Percentiles rank a stretch among this genome's conserved stretches.
phyloP scores from a whole-genome alignment of 1,140 invertebrate species.

The Lordiphosa mommai region DNA sequence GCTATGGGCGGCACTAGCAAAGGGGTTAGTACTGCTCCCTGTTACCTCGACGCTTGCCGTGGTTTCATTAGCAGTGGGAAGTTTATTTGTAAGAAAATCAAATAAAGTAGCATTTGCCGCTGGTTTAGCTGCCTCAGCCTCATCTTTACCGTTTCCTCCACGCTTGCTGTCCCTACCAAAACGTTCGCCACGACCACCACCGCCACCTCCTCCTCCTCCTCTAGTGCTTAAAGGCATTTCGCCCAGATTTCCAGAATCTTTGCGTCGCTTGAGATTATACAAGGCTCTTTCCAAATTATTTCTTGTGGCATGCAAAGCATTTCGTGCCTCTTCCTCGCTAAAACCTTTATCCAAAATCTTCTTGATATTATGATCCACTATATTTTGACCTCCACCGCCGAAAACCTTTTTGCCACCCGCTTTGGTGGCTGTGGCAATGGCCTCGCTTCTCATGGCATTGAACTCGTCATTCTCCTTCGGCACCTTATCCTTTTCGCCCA shows the following conservation, averaged over 20 bases:
- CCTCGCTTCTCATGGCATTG: constrained; percentile 90
- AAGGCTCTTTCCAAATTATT: constrained; percentile 88
- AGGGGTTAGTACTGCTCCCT: constrained; percentile 78
- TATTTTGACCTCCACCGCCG: constrained; percentile 85
- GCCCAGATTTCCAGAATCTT: constrained; percentile 73
- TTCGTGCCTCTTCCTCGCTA: constrained; percentile 87
- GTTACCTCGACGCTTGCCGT: constrained; percentile 58
- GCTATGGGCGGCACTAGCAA: constrained; percentile 19
- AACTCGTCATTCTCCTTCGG: constrained; percentile 89
- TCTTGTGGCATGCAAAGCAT: constrained; percentile 85
- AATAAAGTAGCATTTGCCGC: constrained; percentile 92
- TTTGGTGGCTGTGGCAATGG: constrained; percentile 91
- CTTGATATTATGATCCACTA: constrained; percentile 89
- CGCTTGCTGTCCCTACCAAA: constrained; percentile 51
- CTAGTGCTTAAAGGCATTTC: constrained; percentile 70
- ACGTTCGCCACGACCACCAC: constrained; percentile 67
- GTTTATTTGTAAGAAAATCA: constrained; percentile 89
- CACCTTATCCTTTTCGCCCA: constrained; percentile 82
- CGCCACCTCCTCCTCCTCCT: constrained; percentile 80
- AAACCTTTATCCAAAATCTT: constrained; percentile 91
- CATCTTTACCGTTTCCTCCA: constrained; percentile 82
- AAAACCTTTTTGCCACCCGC: constrained; percentile 88
- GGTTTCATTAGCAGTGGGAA: constrained; percentile 81
- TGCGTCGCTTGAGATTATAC: constrained; percentile 84
- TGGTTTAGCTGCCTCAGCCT: constrained; percentile 84